Conservation (phyloP, 2,113 vertebrate genomes). For the Notothenia rossii region DNA sequence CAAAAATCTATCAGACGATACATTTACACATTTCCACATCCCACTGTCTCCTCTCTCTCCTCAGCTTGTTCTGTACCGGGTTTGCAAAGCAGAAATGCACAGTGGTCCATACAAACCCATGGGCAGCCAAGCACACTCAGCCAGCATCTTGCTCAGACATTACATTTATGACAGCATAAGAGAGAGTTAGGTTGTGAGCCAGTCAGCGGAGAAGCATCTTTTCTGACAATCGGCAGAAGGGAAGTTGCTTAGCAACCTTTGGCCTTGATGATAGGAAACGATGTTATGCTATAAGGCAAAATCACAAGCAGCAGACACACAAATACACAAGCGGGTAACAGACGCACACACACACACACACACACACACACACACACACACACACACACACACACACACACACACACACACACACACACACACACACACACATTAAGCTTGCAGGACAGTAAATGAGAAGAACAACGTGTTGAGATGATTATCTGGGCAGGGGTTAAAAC, state of each 20-base stretch:
- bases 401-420: slow-evolving; percentile 6
- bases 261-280: slow-evolving; percentile 80
- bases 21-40: neutral
- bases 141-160: slow-evolving; percentile 23
- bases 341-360: neutral
- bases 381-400: neutral
- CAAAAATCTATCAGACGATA: slow-evolving; percentile 31
- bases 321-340: slow-evolving; percentile 24
- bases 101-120: slow-evolving; percentile 35
- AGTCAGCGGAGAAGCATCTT: slow-evolving; percentile 59
- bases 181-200: slow-evolving; percentile 12
- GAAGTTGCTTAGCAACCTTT: slow-evolving; percentile 87
- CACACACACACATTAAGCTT: slow-evolving; percentile 10
- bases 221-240: slow-evolving; percentile 65
- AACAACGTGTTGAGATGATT: slow-evolving; percentile 65
- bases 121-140: slow-evolving; percentile 46
- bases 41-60: slow-evolving; percentile 20
- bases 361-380: neutral
- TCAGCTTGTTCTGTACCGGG: neutral
- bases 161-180: slow-evolving; percentile 36
- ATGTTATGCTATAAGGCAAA: slow-evolving; percentile 55
- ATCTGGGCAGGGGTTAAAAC: slow-evolving; percentile 69
- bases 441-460: slow-evolving; percentile 35
- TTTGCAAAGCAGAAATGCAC: slow-evolving; percentile 40
- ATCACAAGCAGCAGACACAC: slow-evolving; percentile 51